These are phyloP conservation scores for Heliconius melpomene DNA, from an alignment of 1,140 invertebrate genomes.

Conservation along the genomic window DNA sequence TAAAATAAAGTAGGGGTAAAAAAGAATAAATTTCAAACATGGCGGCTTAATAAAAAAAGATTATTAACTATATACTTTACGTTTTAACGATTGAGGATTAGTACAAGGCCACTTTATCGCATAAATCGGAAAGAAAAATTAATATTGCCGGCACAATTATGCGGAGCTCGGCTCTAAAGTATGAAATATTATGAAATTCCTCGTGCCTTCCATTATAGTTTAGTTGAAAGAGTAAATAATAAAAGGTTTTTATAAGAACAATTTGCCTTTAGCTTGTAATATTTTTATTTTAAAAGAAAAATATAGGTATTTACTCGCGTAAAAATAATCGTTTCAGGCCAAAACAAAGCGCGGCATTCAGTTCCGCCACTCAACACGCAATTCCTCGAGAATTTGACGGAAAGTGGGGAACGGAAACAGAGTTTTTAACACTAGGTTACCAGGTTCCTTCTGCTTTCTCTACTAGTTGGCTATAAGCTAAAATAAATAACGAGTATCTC, in stretches of 20 bases:
- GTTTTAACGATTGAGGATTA: slow-evolving; percentile 13
- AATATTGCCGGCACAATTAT: slow-evolving; percentile 12
- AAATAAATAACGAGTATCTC: no score
- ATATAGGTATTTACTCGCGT: no score
- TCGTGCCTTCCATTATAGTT: slow-evolving; percentile 8
- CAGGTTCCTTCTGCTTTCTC: no score
- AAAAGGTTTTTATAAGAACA: slow-evolving; percentile 7
- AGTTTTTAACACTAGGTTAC: no score
- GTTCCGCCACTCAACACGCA: no score
- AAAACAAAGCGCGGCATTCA: no score
- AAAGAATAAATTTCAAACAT: neutral
- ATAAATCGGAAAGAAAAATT: slow-evolving; percentile 14
- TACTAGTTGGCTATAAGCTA: no score
- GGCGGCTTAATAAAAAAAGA: neutral
- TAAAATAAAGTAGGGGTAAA: no score
- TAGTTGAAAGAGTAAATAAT: slow-evolving; percentile 13
- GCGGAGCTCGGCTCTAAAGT: slow-evolving; percentile 11
- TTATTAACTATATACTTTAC: neutral
- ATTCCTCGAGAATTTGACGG: no score
- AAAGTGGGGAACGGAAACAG: no score
- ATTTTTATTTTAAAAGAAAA: neutral
- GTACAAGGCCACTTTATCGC: slow-evolving; percentile 5
- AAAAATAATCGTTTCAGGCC: no score
- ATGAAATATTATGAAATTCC: slow-evolving; percentile 14
- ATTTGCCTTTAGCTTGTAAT: neutral